Conservation (phyloP, 2,888 invertebrate genomes). For the Nowickia ferox region DNA sequence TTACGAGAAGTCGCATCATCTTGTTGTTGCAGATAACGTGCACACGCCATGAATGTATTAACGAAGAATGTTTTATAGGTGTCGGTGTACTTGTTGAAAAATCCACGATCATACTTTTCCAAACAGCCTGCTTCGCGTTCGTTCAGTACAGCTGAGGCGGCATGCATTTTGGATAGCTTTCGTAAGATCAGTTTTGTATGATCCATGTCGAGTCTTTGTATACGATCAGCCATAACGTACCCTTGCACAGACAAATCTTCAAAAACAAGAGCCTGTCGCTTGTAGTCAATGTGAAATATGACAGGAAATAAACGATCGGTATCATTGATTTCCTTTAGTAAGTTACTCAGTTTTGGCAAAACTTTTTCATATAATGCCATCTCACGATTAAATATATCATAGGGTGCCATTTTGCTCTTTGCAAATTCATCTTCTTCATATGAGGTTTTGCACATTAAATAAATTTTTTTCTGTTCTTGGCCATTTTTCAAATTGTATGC, state of each 20-base stretch:
- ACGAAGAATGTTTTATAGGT: constrained; percentile 80
- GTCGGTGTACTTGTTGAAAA: constrained; percentile 81
- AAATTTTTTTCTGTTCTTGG: constrained; percentile 43
- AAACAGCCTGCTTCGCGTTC: constrained; percentile 77
- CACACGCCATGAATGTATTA: constrained; percentile 79
- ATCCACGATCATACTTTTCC: constrained; percentile 79
- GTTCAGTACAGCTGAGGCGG: constrained; percentile 83
- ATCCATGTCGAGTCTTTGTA: constrained; percentile 81
- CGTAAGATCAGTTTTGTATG: constrained; percentile 82
- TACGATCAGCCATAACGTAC: constrained; percentile 80
- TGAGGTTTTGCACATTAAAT: constrained; percentile 79
- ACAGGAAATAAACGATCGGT: constrained; percentile 78
- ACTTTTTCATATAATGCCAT: constrained; percentile 81
- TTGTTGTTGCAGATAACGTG: constrained; percentile 76
- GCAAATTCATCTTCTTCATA: constrained; percentile 79
- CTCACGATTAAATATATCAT: constrained; percentile 81
- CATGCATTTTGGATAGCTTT: constrained; percentile 84
- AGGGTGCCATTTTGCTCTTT: constrained; percentile 77
- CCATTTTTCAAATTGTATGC: constrained; percentile 71
- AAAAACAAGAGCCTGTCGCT: constrained; percentile 79
- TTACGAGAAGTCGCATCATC: constrained; percentile 73
- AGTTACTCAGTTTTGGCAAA: constrained; percentile 78
- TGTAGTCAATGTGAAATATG: constrained; percentile 78
- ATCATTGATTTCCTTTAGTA: constrained; percentile 77
- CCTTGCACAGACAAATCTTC: constrained; percentile 79